Percentiles rank a stretch among this genome's conserved stretches.
phyloP scores from a whole-genome alignment of 2,888 invertebrate genomes.

The Tetramorium bicarinatum region DNA sequence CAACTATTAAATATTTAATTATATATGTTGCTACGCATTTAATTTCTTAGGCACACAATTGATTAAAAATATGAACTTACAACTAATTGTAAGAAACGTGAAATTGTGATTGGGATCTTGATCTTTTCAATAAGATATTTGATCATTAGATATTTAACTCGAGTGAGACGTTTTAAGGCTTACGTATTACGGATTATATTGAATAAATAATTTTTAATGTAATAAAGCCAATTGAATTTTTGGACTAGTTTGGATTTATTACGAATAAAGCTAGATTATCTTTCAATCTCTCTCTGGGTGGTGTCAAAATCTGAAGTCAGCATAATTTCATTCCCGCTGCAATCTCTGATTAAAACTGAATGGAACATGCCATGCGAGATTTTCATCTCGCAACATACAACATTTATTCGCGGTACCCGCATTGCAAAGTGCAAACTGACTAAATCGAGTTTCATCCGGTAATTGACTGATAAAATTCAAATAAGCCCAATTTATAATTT shows the following conservation, averaged over 20 bases:
- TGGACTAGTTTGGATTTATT: not conserved
- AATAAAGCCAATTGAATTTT: too few species aligned
- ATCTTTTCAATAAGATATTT: slow-evolving; percentile 10
- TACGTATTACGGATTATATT: not conserved
- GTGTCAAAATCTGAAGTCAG: not conserved
- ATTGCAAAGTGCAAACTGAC: not conserved
- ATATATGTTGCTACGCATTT: not conserved
- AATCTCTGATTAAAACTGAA: not conserved
- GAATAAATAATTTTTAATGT: not conserved
- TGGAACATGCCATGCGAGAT: not conserved
- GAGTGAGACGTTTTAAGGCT: not conserved
- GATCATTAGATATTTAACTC: not conserved
- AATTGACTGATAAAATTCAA: slow-evolving; percentile 1
- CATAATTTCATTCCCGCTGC: not conserved
- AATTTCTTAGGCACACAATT: not conserved
- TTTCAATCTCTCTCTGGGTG: not conserved
- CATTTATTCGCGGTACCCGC: not conserved
- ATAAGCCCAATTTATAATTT: not conserved
- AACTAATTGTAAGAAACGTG: not conserved
- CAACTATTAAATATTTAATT: not conserved
- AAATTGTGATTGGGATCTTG: not conserved
- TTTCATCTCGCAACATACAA: not conserved
- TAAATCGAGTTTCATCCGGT: not conserved
- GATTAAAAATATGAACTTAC: not conserved
- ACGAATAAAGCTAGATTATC: not conserved